These are phyloP conservation scores for Synanceia verrucosa DNA, from an alignment of 2,797 vertebrate genomes.

Conservation along the genomic window DNA sequence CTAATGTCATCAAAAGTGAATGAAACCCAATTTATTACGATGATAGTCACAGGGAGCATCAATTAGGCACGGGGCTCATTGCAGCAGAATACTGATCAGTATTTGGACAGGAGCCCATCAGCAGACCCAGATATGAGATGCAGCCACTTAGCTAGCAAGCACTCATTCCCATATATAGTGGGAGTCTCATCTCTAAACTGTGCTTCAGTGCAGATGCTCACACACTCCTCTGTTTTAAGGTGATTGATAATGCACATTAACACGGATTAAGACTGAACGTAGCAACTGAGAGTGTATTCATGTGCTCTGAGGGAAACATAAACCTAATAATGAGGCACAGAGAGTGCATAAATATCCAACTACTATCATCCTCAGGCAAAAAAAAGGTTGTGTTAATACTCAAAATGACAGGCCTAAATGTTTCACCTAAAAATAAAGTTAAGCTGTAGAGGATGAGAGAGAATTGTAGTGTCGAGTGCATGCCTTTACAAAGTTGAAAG, in stretches of 20 bases:
- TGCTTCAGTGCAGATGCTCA: conserved; percentile 32
- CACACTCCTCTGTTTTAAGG: conserved; percentile 19
- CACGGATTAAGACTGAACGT: conserved; percentile 38
- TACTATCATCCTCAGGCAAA: conserved; percentile 9
- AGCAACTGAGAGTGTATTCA: conserved; percentile 30
- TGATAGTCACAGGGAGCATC: conserved; percentile 58
- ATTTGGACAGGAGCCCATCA: conserved; percentile 49
- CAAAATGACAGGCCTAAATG: conserved; percentile 27
- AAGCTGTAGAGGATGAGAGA: conserved; percentile 1
- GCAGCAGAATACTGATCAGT: conserved; percentile 50
- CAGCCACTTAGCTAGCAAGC: conserved; percentile 9
- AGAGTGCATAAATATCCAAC: conserved; percentile 32
- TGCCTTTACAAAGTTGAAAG: conserved; percentile 42
- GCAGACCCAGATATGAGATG: conserved; percentile 26
- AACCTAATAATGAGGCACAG: conserved; percentile 36
- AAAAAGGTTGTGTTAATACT: conserved; percentile 21
- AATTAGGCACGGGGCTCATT: conserved; percentile 39
- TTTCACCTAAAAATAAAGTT: conserved; percentile 55
- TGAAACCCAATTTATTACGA: conserved; percentile 63
- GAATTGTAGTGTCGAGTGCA: conserved; percentile 7
- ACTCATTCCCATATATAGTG: conserved; percentile 36
- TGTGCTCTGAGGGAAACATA: conserved; percentile 31
- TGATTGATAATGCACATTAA: conserved; percentile 60
- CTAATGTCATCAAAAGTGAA: conserved; percentile 62
- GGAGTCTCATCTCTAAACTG: conserved; percentile 39